Evolutionary conservation across 2,888 invertebrate genomes (phyloP).

Genomic region (Rosalia funebris): DNA sequence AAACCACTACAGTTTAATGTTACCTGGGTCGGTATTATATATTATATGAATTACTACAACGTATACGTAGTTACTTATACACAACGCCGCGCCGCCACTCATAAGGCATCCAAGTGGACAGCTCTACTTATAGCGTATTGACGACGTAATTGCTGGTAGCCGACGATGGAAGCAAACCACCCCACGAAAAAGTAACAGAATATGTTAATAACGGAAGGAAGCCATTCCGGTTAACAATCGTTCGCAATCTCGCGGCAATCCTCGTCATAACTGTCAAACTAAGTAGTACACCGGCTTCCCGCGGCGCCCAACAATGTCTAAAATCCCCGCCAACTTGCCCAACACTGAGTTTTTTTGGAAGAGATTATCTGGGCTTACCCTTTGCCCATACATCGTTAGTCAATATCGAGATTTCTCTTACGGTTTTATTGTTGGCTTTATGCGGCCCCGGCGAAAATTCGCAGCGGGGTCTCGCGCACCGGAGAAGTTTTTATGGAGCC

Average conservation of each 20-base stretch:
- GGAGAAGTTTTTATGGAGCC: not conserved
- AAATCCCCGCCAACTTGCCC: slow-evolving; percentile 47
- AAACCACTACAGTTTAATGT: too few relatives aligned
- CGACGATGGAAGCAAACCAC: too few relatives aligned
- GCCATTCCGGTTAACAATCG: slow-evolving; percentile 32
- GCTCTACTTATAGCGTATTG: too few relatives aligned
- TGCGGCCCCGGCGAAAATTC: too few relatives aligned
- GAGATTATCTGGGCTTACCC: slow-evolving; percentile 52
- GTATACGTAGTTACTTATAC: too few relatives aligned
- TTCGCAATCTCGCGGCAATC: slow-evolving; percentile 38
- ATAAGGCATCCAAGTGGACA: too few relatives aligned
- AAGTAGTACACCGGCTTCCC: slow-evolving; percentile 41
- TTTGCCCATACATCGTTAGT: slow-evolving; percentile 50
- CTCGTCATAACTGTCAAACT: slow-evolving; percentile 42
- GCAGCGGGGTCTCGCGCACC: slow-evolving; percentile 4
- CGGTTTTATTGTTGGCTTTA: slow-evolving; percentile 14
- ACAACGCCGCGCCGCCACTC: too few relatives aligned
- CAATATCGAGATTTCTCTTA: slow-evolving; percentile 45
- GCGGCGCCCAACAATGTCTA: slow-evolving; percentile 45
- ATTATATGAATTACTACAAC: too few relatives aligned
- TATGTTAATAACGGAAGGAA: slow-evolving; percentile 28
- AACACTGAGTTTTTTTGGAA: slow-evolving; percentile 44
- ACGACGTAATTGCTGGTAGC: too few relatives aligned
- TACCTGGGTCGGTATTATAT: too few relatives aligned
- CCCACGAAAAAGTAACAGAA: not conserved